phyloP scores from a whole-genome alignment of 2,888 invertebrate genomes.

The Punctoribates punctum region DNA sequence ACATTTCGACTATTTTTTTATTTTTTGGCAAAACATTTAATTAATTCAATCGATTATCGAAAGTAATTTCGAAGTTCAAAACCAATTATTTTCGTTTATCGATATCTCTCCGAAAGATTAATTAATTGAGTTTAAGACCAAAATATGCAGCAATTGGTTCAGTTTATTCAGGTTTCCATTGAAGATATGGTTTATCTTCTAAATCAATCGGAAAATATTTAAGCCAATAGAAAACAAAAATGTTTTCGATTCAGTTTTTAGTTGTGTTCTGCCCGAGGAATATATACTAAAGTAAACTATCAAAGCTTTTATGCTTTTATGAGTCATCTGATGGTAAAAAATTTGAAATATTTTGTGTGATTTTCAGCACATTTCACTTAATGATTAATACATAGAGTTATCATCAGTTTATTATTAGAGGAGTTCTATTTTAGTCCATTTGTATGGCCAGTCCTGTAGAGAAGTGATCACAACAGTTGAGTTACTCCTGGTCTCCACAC shows the following conservation, averaged over 20 bases:
- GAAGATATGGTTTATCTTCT: too few species aligned
- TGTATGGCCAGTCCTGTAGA: neutral
- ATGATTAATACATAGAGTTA: neutral
- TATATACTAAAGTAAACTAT: too few species aligned
- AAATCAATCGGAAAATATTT: too few species aligned
- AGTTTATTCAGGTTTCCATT: too few species aligned
- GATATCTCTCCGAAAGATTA: neutral
- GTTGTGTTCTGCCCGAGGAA: too few species aligned
- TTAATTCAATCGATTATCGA: neutral
- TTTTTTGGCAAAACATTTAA: neutral
- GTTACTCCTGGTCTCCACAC: neutral
- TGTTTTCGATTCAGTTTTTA: too few species aligned
- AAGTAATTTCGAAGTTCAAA: constrained; percentile 1
- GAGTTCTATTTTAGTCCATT: neutral
- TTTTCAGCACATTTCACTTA: too few species aligned
- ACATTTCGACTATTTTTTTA: neutral
- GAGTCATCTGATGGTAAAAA: too few species aligned
- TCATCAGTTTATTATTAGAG: neutral
- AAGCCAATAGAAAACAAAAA: too few species aligned
- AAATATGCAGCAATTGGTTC: too few species aligned
- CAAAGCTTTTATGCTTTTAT: too few species aligned
- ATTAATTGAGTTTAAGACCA: neutral
- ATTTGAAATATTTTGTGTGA: too few species aligned
- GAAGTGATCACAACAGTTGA: neutral
- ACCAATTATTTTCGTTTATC: neutral